phyloP scores from a whole-genome alignment of 2,113 vertebrate species.

The Cinclus cinclus region DNA sequence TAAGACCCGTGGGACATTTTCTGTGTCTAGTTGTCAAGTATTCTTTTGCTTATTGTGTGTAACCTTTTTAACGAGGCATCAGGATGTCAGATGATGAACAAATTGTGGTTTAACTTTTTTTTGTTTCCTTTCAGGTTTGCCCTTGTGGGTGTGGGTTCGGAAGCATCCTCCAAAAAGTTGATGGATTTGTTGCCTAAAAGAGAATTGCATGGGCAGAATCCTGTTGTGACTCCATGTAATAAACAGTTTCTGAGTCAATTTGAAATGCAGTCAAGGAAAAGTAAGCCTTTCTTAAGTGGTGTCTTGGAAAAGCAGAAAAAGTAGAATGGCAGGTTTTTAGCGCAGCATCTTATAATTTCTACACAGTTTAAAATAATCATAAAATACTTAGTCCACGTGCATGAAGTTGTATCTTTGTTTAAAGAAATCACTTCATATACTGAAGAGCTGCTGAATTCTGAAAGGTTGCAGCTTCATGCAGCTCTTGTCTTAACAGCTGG shows the following conservation, averaged over 20 bases:
- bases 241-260: slow-evolving; percentile 99
- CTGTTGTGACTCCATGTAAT: slow-evolving; percentile 96
- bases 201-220: slow-evolving; percentile 97
- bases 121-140: slow-evolving; percentile 84
- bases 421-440: not conserved
- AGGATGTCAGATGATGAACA: not conserved
- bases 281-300: slow-evolving; percentile 75
- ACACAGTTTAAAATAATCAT: not conserved
- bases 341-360: not conserved
- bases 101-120: not conserved
- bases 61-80: not conserved
- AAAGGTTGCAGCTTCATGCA: not conserved
- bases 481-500: not conserved
- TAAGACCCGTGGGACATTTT: not conserved
- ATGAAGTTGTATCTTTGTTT: not conserved
- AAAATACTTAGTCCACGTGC: not conserved
- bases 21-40: not conserved
- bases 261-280: slow-evolving; percentile 99
- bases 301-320: not conserved
- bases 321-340: not conserved
- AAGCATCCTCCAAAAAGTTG: slow-evolving; percentile 93
- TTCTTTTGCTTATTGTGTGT: not conserved
- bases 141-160: slow-evolving; percentile 94
- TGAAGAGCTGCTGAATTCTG: not conserved
- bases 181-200: slow-evolving; percentile 96